Base-by-base conservation (phyloP, 2,113 vertebrate genomes). In the Gallinago media region DNA sequence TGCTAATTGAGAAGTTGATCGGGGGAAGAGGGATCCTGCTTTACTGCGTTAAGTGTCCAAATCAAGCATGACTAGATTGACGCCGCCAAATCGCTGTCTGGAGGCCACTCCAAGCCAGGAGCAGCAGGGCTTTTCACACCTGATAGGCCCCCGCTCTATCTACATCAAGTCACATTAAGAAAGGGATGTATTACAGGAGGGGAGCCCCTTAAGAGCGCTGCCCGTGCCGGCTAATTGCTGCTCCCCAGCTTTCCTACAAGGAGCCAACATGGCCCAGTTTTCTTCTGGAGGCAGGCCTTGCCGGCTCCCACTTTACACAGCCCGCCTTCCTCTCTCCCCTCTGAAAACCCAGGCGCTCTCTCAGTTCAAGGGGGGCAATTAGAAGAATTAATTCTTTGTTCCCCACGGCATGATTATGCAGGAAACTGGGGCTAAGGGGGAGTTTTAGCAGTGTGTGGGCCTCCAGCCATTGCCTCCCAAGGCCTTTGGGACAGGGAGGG, bases 1-100 rank as follows among this genome's bases (percentile, higher is more conserved):
- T 98, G 95, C 98, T 99, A 99, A 99, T 98, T 98, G 99, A 98
- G 99, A 98, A 98, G 98, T 97, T 98, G 98, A 97, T 98, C 94
- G 78, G 97, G 98, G 98, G 98, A 95, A 98, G 97, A 96, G 95
- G 96, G 96, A 98, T 96, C 97, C 98, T 94, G 93, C 96, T 98
- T 94, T 98, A 96, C 95, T 68, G 76, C 91, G 96, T 98, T 97
- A 97, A 98, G 98, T 96, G 96, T 97, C 97, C 97, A 98, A 99
- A 98, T 98, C 98, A 98, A 98, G 98, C 98, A 96, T 98, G 99
- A 98, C 98, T 95, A 90, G 97, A 98, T 96, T 97, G 98, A 99
- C 98, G 98, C 92, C 78, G 94, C 98, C 98, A 98, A 98, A 99
- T 98, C 98, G 97, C 98, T 95, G 97, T 98, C 98, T 98, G 98